A percentile compares a stretch with the other conserved stretches of the same genome.
These are phyloP conservation scores for Lepetodrilus schrolli DNA, from an alignment of 2,888 invertebrate genomes.

Conservation along the genomic window DNA sequence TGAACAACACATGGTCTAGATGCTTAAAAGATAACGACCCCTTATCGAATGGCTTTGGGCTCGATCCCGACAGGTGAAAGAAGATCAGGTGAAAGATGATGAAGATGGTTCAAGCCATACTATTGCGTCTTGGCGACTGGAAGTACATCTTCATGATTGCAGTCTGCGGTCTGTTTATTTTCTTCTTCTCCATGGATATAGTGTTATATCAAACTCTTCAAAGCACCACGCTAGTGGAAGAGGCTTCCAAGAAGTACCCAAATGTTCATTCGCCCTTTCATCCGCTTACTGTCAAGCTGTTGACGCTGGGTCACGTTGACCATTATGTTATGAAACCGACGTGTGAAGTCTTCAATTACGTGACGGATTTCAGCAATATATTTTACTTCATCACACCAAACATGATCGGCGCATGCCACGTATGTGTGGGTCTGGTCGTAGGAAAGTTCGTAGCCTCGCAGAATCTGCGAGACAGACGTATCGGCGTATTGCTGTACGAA, in stretches of 20 bases:
- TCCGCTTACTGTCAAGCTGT: constrained; percentile 85
- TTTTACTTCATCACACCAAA: constrained; percentile 84
- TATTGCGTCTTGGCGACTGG: no score
- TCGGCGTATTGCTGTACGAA: constrained; percentile 86
- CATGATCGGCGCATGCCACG: constrained; percentile 87
- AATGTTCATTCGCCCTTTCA: constrained; percentile 55
- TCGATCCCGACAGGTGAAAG: no score
- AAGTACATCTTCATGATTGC: no score
- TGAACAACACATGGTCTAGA: no score
- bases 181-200: constrained; percentile 58
- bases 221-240: constrained; percentile 44
- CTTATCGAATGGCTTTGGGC: no score
- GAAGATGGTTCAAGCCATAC: no score
- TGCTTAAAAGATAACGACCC: no score
- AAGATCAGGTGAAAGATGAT: no score
- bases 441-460: constrained; percentile 85
- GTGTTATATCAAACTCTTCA: constrained; percentile 51
- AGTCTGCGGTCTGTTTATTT: no score
- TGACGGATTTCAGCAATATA: constrained; percentile 80
- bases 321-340: constrained; percentile 88
- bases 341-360: constrained; percentile 82
- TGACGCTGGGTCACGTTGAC: constrained; percentile 88
- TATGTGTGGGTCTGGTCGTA: constrained; percentile 84
- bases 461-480: constrained; percentile 82
- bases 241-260: constrained; percentile 34